phyloP scores from a whole-genome alignment of 2,888 invertebrate genomes.

The Cepaea hortensis region DNA sequence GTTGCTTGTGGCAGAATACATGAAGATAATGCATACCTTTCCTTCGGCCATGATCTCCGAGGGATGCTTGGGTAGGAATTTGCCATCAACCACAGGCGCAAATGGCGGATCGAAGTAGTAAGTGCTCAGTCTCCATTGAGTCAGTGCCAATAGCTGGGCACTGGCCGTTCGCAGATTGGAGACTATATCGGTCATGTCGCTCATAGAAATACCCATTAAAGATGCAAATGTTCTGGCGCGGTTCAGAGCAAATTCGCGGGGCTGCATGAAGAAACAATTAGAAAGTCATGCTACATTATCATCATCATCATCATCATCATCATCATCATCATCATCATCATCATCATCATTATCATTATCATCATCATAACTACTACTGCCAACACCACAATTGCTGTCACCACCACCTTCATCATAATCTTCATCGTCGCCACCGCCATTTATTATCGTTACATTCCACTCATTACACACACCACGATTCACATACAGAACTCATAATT shows the following conservation, averaged over 20 bases:
- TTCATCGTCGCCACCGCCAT: too few species aligned
- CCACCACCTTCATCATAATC: too few species aligned
- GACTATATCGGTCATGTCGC: slow-evolving; percentile 40
- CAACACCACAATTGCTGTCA: too few species aligned
- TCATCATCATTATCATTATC: too few species aligned
- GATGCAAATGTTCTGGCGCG: slow-evolving; percentile 84
- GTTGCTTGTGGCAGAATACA: too few species aligned
- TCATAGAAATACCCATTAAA: slow-evolving; percentile 50
- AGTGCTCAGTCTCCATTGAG: slow-evolving; percentile 50
- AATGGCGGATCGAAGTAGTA: slow-evolving; percentile 82
- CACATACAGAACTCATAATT: too few species aligned
- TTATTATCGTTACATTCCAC: too few species aligned
- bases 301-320: too few species aligned
- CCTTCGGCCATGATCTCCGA: slow-evolving; percentile 89
- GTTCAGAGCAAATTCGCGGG: slow-evolving; percentile 51
- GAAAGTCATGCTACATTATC: not conserved
- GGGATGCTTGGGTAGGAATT: slow-evolving; percentile 90
- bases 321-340: too few species aligned
- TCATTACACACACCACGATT: too few species aligned
- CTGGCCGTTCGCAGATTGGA: slow-evolving; percentile 54
- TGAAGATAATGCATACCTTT: not conserved
- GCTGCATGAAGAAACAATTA: not conserved
- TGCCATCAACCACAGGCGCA: slow-evolving; percentile 92
- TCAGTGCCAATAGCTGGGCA: slow-evolving; percentile 48
- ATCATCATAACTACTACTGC: too few species aligned